These are phyloP conservation scores for Eupsilia transversa DNA, from an alignment of 2,888 invertebrate species.

Conservation along the genomic window DNA sequence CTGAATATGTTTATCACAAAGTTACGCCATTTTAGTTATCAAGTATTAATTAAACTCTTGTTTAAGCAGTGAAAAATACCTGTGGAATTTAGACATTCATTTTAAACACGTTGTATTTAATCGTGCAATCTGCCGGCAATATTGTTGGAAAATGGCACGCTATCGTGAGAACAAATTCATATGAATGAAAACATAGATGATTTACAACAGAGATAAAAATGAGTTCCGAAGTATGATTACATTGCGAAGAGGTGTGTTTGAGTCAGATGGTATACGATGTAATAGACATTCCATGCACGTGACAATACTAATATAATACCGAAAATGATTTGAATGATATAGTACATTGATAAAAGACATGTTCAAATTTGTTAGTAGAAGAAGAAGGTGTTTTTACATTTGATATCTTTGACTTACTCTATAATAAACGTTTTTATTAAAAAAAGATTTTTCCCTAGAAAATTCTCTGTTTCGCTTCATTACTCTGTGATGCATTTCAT, in stretches of 20 bases:
- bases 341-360: slow-evolving; percentile 20
- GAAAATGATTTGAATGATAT: slow-evolving; percentile 32
- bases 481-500: slow-evolving; percentile 17
- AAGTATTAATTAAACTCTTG: slow-evolving; percentile 16
- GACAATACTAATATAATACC: slow-evolving; percentile 31
- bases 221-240: slow-evolving; percentile 33
- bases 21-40: slow-evolving; percentile 3
- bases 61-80: slow-evolving; percentile 49
- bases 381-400: neutral
- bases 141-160: slow-evolving; percentile 43
- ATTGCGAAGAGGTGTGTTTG: slow-evolving; percentile 28
- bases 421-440: neutral
- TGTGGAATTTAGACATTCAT: slow-evolving; percentile 55
- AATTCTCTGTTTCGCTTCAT: neutral
- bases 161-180: slow-evolving; percentile 13
- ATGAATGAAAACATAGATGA: slow-evolving; percentile 51
- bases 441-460: neutral
- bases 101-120: slow-evolving; percentile 41
- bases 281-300: slow-evolving; percentile 47
- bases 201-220: slow-evolving; percentile 28
- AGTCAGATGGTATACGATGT: slow-evolving; percentile 27
- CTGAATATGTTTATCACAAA: slow-evolving; percentile 14
- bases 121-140: slow-evolving; percentile 36
- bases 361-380: neutral
- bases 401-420: neutral